Percentiles rank a stretch among this genome's conserved stretches.
Conservation (phyloP, 2,797 vertebrate species). For the Denticeps clupeoides region DNA sequence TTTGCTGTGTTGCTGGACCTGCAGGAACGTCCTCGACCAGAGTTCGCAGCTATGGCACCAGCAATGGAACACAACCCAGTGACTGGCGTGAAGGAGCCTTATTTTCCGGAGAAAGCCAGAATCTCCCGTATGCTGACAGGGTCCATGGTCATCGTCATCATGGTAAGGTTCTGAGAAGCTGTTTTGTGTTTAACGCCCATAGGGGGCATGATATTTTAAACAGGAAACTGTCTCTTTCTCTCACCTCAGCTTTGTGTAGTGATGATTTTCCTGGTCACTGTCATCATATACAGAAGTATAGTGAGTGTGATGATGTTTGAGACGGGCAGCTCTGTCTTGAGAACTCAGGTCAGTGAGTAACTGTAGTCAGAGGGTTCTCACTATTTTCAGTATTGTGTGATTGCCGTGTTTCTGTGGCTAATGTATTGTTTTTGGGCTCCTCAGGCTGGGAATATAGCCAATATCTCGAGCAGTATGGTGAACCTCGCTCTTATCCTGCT, state of each 20-base stretch:
- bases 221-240: no score
- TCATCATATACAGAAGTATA: conserved; percentile 66
- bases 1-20: not conserved
- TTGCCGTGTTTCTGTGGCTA: no score
- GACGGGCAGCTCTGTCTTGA: conserved; percentile 57
- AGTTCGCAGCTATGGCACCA: conserved; percentile 63
- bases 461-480: conserved; percentile 65
- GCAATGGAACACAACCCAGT: conserved; percentile 64
- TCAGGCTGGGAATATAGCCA: conserved; percentile 67
- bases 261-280: conserved; percentile 69
- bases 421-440: conserved; percentile 16
- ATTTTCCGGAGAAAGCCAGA: conserved; percentile 55
- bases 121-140: conserved; percentile 60
- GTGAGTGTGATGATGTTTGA: conserved; percentile 66
- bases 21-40: conserved; percentile 62
- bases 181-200: not conserved
- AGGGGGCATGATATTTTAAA: no score
- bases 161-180: conserved; percentile 48
- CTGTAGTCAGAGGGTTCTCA: no score
- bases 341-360: conserved; percentile 71
- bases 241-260: conserved; percentile 59
- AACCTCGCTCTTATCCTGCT: conserved; percentile 65
- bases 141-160: conserved; percentile 67
- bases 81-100: conserved; percentile 66
- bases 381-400: no score